These are phyloP conservation scores for Teinopalpus imperialis DNA, from an alignment of 2,888 invertebrate species.

Conservation along the genomic window DNA sequence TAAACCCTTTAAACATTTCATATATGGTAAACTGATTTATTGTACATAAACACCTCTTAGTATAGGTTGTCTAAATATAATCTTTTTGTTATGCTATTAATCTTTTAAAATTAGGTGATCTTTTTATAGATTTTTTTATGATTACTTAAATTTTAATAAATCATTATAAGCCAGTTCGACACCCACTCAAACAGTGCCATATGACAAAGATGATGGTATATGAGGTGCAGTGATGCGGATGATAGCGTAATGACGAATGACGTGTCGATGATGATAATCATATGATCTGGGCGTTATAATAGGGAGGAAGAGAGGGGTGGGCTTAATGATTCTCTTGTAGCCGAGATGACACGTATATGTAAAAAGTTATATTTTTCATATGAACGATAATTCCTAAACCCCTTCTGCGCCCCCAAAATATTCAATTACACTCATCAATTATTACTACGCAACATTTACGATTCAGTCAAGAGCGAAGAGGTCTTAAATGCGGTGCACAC, in stretches of 20 bases:
- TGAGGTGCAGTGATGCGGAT: slow-evolving; percentile 79
- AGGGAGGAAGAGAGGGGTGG: background rate
- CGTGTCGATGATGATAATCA: slow-evolving; percentile 41
- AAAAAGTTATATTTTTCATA: background rate
- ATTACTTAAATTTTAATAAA: background rate
- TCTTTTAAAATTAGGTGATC: slow-evolving; percentile 16
- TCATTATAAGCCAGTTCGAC: slow-evolving; percentile 53
- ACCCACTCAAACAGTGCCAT: slow-evolving; percentile 73
- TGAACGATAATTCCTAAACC: background rate
- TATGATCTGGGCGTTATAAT: slow-evolving; percentile 15
- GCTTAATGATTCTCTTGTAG: background rate
- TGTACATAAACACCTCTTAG: too few species aligned
- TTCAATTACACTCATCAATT: slow-evolving; percentile 1
- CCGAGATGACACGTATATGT: background rate
- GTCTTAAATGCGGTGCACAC: background rate
- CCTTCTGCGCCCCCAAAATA: background rate
- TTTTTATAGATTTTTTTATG: slow-evolving; percentile 4
- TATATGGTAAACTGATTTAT: too few species aligned
- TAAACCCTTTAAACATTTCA: too few species aligned
- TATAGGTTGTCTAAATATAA: background rate
- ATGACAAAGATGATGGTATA: slow-evolving; percentile 57
- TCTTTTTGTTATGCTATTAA: slow-evolving; percentile 6
- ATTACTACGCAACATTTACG: slow-evolving; percentile 9
- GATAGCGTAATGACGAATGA: slow-evolving; percentile 54
- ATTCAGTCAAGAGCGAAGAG: slow-evolving; percentile 18